Base-by-base conservation (phyloP, 2,113 vertebrate genomes). In the Leptobrachium leishanense region DNA sequence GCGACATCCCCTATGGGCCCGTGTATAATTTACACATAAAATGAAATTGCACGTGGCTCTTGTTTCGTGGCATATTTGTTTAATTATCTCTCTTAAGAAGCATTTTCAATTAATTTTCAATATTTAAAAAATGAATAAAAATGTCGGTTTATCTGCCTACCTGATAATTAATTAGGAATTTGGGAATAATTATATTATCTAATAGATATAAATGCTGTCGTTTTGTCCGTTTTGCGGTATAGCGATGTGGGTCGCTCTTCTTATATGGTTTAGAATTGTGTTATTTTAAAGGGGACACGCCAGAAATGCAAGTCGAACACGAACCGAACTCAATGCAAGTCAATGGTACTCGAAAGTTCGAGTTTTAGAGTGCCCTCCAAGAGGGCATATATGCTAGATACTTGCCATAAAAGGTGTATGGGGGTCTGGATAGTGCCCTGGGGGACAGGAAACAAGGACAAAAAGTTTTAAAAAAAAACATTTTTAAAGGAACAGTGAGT, bases 11-110 rank as follows among this genome's bases (percentile, higher is more conserved):
- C 90, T 91, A 90, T 90, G 90, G 90, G 89, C 84, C 84, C 86
- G 84, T 86, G 75, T 86, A 87, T 85, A 90, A 93, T 93, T 92
- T 92, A 92, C 88, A 93, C 89, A 90, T 90, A 90, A 92, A 92
- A 93, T 92, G 90, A 91, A 92, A 90, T 83, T 86, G 85, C 85
- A 86, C 82, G 72, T 83, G 89, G 87, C 86, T 64, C 88, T 89
- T 89, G 84, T 90, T 90, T 88, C 87, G 80, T 84, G 84, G 84
- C 85, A 82, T 90, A 90, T 91, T 93, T 93, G 88, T 92, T 92
- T 92, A 91, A 93, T 93, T 91, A 91, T 87, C 86, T 82, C 82
- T 83, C 82, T 90, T 90, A 86, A 84, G 89, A 88, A 88, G 84
- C 83, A 84, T 88, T 87, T 88, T 90, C 89, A 92, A 89, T 91